These are phyloP conservation scores for Rattus rattus DNA, from an alignment of 2,113 vertebrate species.

Conservation along the genomic window DNA sequence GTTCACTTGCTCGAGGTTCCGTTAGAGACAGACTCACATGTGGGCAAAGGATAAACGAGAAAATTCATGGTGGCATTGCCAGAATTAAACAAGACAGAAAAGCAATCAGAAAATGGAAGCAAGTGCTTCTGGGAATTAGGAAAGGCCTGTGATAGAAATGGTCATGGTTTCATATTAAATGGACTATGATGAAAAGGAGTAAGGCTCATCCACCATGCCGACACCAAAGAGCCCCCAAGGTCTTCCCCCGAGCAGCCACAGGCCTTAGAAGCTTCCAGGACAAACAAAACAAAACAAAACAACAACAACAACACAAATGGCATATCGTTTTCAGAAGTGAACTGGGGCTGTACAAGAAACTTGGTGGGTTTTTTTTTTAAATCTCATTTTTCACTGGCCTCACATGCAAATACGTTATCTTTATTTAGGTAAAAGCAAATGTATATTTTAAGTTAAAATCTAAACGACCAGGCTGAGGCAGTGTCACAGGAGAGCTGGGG, in stretches of 20 bases:
- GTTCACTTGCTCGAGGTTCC: neutral
- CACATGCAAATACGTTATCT: neutral
- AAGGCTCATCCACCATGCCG: neutral
- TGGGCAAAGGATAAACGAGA: neutral
- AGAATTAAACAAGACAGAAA: neutral
- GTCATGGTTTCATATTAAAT: neutral
- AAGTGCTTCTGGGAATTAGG: neutral
- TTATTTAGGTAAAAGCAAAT: neutral
- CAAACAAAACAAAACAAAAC: neutral
- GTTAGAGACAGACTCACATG: neutral
- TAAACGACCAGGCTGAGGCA: neutral
- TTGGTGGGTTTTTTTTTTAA: neutral
- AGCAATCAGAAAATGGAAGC: slow-evolving; percentile 6
- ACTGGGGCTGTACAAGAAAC: neutral
- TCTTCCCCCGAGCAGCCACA: neutral
- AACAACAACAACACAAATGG: neutral
- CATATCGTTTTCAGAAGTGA: neutral
- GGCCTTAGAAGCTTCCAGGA: neutral
- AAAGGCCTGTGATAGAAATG: neutral
- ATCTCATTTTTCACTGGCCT: neutral
- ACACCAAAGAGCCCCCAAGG: neutral
- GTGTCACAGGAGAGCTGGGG: neutral
- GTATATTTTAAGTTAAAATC: neutral
- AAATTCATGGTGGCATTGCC: neutral
- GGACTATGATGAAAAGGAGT: neutral